These are phyloP conservation scores for Rhinogobius similis DNA, from an alignment of 2,113 vertebrate genomes.

Conservation along the genomic window DNA sequence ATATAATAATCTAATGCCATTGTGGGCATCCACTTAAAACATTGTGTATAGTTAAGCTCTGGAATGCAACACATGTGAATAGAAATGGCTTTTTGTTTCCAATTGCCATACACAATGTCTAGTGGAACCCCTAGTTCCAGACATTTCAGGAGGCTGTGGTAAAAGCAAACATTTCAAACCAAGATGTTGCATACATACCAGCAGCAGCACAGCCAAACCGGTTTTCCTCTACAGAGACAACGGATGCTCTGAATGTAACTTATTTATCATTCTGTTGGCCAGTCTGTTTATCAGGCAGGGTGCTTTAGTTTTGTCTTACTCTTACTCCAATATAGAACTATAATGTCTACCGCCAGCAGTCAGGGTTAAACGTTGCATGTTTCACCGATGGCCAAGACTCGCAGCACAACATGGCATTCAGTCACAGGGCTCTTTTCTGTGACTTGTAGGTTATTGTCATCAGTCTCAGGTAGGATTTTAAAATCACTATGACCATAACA, in stretches of 20 bases:
- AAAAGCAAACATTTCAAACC: slow-evolving; percentile 13
- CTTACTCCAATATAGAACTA: neutral
- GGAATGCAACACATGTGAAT: slow-evolving; percentile 7
- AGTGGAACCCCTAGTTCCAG: slow-evolving; percentile 13
- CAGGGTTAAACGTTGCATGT: slow-evolving; percentile 20
- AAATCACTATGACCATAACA: slow-evolving; percentile 47
- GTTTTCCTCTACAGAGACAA: slow-evolving; percentile 18
- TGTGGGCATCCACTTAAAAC: slow-evolving; percentile 5
- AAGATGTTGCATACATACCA: slow-evolving; percentile 21
- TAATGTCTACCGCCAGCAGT: slow-evolving; percentile 17
- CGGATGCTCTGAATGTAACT: slow-evolving; percentile 57
- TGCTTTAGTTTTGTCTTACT: slow-evolving; percentile 9
- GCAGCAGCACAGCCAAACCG: slow-evolving; percentile 23
- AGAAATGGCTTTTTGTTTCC: slow-evolving; percentile 22
- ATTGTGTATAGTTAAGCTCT: slow-evolving; percentile 18
- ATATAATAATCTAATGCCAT: slow-evolving; percentile 7
- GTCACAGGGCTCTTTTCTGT: slow-evolving; percentile 12
- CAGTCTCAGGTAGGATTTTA: slow-evolving; percentile 76
- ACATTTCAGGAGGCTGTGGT: slow-evolving; percentile 16
- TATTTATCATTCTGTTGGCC: slow-evolving; percentile 30
- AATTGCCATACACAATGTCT: slow-evolving; percentile 9
- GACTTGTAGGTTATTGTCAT: slow-evolving; percentile 40
- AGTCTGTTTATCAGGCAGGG: slow-evolving; percentile 18
- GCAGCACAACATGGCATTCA: slow-evolving; percentile 43
- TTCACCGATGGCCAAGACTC: slow-evolving; percentile 21